phyloP scores from a whole-genome alignment of 2,888 invertebrate genomes.

The Homarus gammarus region DNA sequence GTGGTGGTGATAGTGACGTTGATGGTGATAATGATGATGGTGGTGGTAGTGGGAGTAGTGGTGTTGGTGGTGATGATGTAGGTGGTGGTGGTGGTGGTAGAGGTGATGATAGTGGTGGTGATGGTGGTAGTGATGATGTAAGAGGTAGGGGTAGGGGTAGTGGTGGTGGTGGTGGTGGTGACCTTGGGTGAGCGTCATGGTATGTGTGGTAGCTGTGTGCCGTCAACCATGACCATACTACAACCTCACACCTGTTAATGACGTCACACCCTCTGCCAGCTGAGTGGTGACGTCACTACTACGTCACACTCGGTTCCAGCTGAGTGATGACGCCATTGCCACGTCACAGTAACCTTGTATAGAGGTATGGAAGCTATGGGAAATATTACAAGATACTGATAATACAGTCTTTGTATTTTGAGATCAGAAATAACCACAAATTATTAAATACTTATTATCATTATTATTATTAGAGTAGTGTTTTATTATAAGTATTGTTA shows the following conservation, averaged over 20 bases:
- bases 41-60: not conserved
- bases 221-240: not conserved
- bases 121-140: not conserved
- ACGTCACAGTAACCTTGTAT: not conserved
- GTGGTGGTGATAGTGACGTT: not conserved
- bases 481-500: too few species aligned
- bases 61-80: not conserved
- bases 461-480: too few species aligned
- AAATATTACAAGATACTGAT: too few species aligned
- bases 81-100: not conserved
- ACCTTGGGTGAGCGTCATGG: not conserved
- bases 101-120: not conserved
- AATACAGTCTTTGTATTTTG: too few species aligned
- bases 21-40: not conserved
- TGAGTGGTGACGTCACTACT: not conserved
- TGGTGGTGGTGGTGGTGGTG: not conserved
- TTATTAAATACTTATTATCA: too few species aligned
- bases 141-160: not conserved
- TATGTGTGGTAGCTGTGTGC: not conserved
- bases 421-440: too few species aligned
- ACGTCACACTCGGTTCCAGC: not conserved
- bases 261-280: not conserved
- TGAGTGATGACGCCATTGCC: not conserved
- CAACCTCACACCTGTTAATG: too few species aligned
- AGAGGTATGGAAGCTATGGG: too few species aligned